Evolutionary conservation across 2,113 vertebrate species (phyloP).

Genomic region (Varanus salvator): DNA sequence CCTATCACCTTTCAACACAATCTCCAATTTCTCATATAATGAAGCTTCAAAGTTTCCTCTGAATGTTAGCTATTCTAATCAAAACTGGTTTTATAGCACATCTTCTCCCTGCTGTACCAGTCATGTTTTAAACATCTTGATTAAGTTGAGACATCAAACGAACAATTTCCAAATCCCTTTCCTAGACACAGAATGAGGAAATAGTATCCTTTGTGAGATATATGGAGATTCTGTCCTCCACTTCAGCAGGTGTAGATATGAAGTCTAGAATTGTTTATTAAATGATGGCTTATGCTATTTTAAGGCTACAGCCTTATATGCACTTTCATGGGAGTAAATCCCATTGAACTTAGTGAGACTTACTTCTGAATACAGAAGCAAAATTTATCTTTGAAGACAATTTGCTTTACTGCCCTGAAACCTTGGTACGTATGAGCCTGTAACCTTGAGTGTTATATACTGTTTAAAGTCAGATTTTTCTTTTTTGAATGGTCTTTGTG

Average conservation of each 20-base stretch:
- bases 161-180: slow-evolving; percentile 26
- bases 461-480: not conserved
- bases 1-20: not conserved
- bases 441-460: not conserved
- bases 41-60: slow-evolving; percentile 27
- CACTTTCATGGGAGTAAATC: not conserved
- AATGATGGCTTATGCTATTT: not conserved
- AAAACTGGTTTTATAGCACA: not conserved
- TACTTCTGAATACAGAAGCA: not conserved
- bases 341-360: not conserved
- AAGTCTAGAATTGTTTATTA: slow-evolving; percentile 23
- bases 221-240: not conserved
- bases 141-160: slow-evolving; percentile 4
- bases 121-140: slow-evolving; percentile 5
- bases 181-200: slow-evolving; percentile 12
- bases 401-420: not conserved
- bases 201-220: not conserved
- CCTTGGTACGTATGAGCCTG: not conserved
- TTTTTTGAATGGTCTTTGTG: not conserved
- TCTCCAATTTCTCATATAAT: slow-evolving; percentile 24
- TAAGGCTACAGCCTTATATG: not conserved
- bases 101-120: slow-evolving; percentile 14
- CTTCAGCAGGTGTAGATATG: not conserved
- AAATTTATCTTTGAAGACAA: not conserved
- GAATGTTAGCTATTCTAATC: slow-evolving; percentile 15